Evolutionary conservation across 2,888 invertebrate genomes (phyloP).

Genomic region (Hermodice carunculata): DNA sequence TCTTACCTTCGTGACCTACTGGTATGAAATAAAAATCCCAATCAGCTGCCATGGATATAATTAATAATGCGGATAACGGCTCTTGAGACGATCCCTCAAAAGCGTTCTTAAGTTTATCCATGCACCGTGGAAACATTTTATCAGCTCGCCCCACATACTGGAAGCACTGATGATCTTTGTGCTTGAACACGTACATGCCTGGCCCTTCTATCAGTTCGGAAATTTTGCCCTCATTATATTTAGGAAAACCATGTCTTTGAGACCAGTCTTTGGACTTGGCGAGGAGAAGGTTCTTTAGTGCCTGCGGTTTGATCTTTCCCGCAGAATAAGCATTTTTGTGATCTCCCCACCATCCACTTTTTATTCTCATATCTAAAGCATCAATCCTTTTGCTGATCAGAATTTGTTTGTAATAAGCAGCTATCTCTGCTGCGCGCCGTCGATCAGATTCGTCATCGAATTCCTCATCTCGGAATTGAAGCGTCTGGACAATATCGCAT

Average conservation of each 20-base stretch:
- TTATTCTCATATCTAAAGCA: conserved; percentile 42
- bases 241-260: conserved; percentile 21
- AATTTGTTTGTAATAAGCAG: conserved; percentile 40
- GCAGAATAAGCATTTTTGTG: conserved; percentile 42
- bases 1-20: conserved; percentile 24
- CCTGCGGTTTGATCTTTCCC: conserved; percentile 42
- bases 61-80: conserved; percentile 37
- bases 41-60: conserved; percentile 39
- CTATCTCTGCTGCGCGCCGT: conserved; percentile 36
- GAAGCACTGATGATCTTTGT: conserved; percentile 42
- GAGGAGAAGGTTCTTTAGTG: conserved; percentile 33
- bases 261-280: conserved; percentile 37
- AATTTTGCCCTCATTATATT: not conserved
- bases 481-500: conserved; percentile 43
- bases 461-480: conserved; percentile 43
- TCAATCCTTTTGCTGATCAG: conserved; percentile 42
- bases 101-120: conserved; percentile 35
- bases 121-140: conserved; percentile 35
- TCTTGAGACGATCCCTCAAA: conserved; percentile 34
- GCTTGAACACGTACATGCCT: conserved; percentile 44
- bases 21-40: conserved; percentile 49
- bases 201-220: conserved; percentile 36
- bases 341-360: conserved; percentile 50
- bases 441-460: conserved; percentile 41
- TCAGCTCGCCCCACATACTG: conserved; percentile 36